Conservation (phyloP, 2,888 invertebrate genomes). For the Cantharis rustica region DNA sequence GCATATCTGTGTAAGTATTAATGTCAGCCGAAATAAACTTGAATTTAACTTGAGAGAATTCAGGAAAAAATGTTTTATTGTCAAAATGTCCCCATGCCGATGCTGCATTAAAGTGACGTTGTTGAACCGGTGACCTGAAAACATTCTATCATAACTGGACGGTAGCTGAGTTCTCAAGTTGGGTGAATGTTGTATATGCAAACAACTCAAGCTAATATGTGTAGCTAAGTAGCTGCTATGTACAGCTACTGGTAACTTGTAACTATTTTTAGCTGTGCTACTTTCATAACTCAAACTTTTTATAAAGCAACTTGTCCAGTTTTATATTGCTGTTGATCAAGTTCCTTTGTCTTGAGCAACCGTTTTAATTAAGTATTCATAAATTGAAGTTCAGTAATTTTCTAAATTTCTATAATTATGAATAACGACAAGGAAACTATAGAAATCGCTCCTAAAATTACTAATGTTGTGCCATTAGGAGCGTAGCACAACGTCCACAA, state of each 20-base stretch:
- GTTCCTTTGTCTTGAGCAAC: no score
- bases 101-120: not conserved
- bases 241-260: not conserved
- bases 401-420: no score
- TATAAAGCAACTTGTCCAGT: no score
- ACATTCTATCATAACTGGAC: not conserved
- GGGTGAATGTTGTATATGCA: not conserved
- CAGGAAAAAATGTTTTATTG: not conserved
- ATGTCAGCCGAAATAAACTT: not conserved
- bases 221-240: not conserved
- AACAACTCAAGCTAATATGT: not conserved
- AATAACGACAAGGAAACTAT: no score
- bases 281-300: not conserved
- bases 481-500: no score
- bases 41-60: not conserved
- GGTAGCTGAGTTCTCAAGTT: not conserved
- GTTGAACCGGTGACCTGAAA: not conserved
- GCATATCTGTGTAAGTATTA: not conserved
- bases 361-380: no score
- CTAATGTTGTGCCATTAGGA: no score
- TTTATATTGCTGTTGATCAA: no score
- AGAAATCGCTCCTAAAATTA: no score
- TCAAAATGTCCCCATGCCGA: not conserved
- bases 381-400: no score
- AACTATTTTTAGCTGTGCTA: not conserved